Base-by-base conservation (phyloP, 2,113 vertebrate species). In the Cettia cetti region DNA sequence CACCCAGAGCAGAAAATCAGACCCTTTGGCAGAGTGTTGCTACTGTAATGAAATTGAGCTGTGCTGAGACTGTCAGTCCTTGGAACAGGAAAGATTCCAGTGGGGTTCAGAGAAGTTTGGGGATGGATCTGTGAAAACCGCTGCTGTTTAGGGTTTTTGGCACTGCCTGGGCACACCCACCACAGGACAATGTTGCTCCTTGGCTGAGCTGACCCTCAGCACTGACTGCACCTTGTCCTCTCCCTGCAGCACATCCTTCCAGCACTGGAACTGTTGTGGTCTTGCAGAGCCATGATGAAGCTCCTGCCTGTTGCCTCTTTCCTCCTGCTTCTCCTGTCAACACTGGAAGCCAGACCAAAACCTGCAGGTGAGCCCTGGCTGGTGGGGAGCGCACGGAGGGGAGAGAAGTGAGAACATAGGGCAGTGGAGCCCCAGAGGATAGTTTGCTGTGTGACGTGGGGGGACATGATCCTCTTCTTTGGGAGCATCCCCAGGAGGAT, bases 261-360 rank as follows among this genome's bases (percentile, higher is more conserved):
- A 88, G 45, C 72, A 42, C 90, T 22, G 49, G 71, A 71, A 42
- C 37, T 13, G 13, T 40, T 40, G 50, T 50, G 8, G 17, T 72
- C 87, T 92, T 6, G 0, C 69, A 82, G 80, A 70, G 81, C 72
- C 89, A 49, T 5, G 96, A 98, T 98, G 98, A 98, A 95, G 68
- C 92, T 89, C 53, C 89, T 98, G 72, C 52, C 91, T 4, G 2
- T 93, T 39, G 35, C 87, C 19, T 66, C 95, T 54, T 57, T 98
- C 30, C 42, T 98, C 35, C 97, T 99, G 77, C 96, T 90, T 93
- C 77, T 98, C 89, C 97, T 97, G 44, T 96, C 96, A 11, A 37
- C 75, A 7, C 79, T 98, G 92, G 89, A 97, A 61, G 98, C 98
- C 88, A 97, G 95, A 85, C 96, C 95, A 49, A 97, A 96, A 59